Conservation (phyloP, 2,113 vertebrate species). For the Etia nguti region DNA sequence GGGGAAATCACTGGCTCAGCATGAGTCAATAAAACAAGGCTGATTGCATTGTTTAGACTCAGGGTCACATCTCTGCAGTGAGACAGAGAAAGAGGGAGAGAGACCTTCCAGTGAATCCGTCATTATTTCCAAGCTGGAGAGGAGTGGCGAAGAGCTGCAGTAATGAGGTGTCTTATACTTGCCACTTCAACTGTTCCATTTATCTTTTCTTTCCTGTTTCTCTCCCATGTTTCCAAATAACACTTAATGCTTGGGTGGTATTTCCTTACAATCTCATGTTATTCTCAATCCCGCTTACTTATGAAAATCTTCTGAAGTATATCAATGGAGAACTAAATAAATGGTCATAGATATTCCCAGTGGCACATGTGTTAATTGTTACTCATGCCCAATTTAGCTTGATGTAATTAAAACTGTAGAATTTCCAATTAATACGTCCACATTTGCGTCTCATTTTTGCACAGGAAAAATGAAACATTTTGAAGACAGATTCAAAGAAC, state of each 20-base stretch:
- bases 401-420: accelerated
- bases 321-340: not conserved
- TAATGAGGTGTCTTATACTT: conserved; percentile 41
- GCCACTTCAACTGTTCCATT: conserved; percentile 2
- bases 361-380: not conserved
- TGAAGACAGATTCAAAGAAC: not conserved
- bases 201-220: not conserved
- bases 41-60: conserved; percentile 25
- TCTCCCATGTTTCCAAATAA: not conserved
- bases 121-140: conserved; percentile 19
- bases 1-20: not conserved
- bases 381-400: not conserved
- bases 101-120: conserved; percentile 4
- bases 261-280: not conserved
- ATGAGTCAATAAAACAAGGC: conserved; percentile 10
- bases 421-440: not conserved
- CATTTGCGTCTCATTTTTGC: not conserved
- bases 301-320: not conserved
- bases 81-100: not conserved
- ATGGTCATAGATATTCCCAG: not conserved
- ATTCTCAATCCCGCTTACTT: not conserved
- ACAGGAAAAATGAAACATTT: not conserved
- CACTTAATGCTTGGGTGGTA: not conserved
- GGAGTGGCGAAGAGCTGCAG: not conserved
- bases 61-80: not conserved